Percentiles rank a stretch among this genome's conserved stretches.
Conservation (phyloP, 2,113 vertebrate species). For the Psilopsiagon aurifrons region DNA sequence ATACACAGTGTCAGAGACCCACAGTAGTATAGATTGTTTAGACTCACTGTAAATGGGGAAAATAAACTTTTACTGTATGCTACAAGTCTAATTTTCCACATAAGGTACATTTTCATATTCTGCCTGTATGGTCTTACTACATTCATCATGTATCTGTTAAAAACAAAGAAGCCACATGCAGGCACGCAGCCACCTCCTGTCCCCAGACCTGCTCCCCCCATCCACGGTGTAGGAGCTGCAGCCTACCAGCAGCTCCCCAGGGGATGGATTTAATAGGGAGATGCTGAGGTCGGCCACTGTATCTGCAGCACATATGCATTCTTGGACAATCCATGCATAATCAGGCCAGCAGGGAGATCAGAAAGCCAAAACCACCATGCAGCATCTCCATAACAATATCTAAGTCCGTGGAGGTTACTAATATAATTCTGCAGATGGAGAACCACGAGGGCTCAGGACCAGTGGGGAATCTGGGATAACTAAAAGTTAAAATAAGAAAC, state of each 20-base stretch:
- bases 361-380: conserved; percentile 4
- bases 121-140: neutral
- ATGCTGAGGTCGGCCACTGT: conserved; percentile 9
- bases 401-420: conserved; percentile 31
- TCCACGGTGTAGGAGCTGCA: conserved; percentile 47
- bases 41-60: conserved; percentile 18
- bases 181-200: neutral
- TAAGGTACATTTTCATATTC: conserved; percentile 50
- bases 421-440: conserved; percentile 47
- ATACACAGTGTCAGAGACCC: neutral
- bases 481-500: neutral
- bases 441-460: neutral
- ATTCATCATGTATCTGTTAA: neutral
- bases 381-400: conserved; percentile 68
- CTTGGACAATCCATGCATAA: conserved; percentile 50
- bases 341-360: conserved; percentile 52
- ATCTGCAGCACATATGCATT: neutral
- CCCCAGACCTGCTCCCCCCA: neutral
- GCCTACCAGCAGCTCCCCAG: neutral
- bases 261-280: conserved; percentile 14
- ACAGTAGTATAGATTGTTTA: neutral
- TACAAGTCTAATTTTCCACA: conserved; percentile 46
- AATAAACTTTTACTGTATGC: conserved; percentile 1
- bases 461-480: conserved; percentile 7
- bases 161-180: conserved; percentile 17